Conservation (phyloP, 2,113 vertebrate genomes). For the Manacus vitellinus region DNA sequence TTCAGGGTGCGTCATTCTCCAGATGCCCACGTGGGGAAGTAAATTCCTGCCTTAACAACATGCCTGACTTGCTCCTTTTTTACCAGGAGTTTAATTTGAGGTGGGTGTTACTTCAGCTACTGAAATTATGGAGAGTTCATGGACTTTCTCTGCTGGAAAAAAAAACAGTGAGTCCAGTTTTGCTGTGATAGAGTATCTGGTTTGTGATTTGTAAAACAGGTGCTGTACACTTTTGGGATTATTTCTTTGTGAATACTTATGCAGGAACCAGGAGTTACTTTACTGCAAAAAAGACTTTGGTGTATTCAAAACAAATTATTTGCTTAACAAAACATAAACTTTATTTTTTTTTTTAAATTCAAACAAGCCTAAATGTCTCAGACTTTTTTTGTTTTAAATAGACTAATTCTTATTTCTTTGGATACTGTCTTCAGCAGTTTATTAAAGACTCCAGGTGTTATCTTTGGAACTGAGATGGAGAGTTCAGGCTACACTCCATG, state of each 20-base stretch:
- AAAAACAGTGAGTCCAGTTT: neutral
- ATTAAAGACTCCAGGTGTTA: neutral
- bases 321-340: neutral
- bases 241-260: neutral
- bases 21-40: neutral
- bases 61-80: neutral
- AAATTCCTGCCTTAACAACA: neutral
- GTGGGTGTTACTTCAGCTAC: neutral
- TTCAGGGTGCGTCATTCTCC: neutral
- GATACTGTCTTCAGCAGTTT: neutral
- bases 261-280: neutral
- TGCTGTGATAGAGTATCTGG: neutral
- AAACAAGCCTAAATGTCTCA: neutral
- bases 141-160: neutral
- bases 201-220: neutral
- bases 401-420: neutral
- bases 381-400: neutral
- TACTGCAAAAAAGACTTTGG: neutral
- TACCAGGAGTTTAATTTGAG: neutral
- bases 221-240: neutral
- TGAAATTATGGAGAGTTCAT: neutral
- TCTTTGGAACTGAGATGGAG: neutral
- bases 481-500: neutral
- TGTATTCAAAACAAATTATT: neutral
- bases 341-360: neutral